Base-by-base conservation (phyloP, 2,113 vertebrate species). In the Nanger granti region DNA sequence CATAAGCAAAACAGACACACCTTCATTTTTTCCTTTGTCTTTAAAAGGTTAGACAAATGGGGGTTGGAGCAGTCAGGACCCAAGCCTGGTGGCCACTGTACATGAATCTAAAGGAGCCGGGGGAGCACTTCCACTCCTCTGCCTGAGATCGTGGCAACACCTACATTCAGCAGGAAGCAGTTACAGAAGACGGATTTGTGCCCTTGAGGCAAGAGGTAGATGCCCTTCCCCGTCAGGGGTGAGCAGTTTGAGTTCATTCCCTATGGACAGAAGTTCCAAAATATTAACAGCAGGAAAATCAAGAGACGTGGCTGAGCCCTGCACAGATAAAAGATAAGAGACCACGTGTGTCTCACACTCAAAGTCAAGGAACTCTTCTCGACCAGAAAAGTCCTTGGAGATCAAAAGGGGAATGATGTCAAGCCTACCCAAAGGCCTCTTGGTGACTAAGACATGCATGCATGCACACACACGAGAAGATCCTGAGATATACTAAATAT, bases 381-480 rank as follows among this genome's bases (percentile, higher is more conserved):
- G 5, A 73, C n/a, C 69, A 37, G 69, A 12, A 37, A 73, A 37
- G n/a, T 73, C 69, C 69, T 73, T 37, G n/a, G 69, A 73, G n/a
- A 12, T 12, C n/a, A 73, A 73, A 73, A 73, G 69, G 18, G 9
- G 69, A 73, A 73, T 73, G 69, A 73, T 24, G n/a, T 73, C 8
- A 73, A 73, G 69, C 3, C 69, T 37, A 73, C 69, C 69, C 69
- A 37, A 3, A 37, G 69, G n/a, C 20, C 69, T 37, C n/a, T 73
- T 12, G n/a, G 66, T 73, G n/a, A 12, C 66, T 73, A 73, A 73
- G 66, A 73, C 8, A 37, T 73, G 66, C 2, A 37, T 73, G 66
- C 2, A 0, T 73, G n/a, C n/a, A 73, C 66, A 73, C n/a, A 37
- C n/a, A 73, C 0, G 10, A 24, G n/a, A 37, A 1, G 18, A 73